These are phyloP conservation scores for Albula glossodonta DNA, from an alignment of 2,113 vertebrate species.

Conservation along the genomic window DNA sequence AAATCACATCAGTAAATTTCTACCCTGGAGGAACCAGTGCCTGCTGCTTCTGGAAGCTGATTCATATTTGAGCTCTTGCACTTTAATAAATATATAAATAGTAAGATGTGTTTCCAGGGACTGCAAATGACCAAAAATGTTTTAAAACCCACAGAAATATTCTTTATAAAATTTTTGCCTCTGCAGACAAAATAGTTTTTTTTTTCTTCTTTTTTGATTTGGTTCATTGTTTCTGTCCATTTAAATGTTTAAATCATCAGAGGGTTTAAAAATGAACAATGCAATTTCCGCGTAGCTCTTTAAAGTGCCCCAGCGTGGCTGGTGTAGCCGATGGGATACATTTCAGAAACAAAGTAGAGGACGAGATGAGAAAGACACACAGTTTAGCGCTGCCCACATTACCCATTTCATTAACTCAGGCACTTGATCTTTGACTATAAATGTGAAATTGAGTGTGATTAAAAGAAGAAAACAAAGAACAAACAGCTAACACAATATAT, in stretches of 20 bases:
- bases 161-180: neutral
- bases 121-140: neutral
- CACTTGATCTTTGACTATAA: neutral
- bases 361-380: neutral
- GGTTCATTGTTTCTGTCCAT: neutral
- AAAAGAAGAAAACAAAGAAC: neutral
- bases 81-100: neutral
- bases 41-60: neutral
- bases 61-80: neutral
- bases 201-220: no score
- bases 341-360: neutral
- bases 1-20: neutral
- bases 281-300: neutral
- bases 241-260: slow-evolving; percentile 6
- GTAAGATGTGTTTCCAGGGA: neutral
- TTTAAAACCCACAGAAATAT: neutral
- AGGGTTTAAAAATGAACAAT: neutral
- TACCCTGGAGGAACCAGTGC: neutral
- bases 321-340: neutral
- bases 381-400: neutral
- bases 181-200: neutral
- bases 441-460: neutral
- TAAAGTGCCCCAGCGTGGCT: neutral
- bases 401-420: neutral
- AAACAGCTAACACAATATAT: neutral